Percentiles rank a stretch among this genome's conserved stretches.
These are phyloP conservation scores for Protosalanx chinensis DNA, from an alignment of 2,797 vertebrate species.

Conservation along the genomic window DNA sequence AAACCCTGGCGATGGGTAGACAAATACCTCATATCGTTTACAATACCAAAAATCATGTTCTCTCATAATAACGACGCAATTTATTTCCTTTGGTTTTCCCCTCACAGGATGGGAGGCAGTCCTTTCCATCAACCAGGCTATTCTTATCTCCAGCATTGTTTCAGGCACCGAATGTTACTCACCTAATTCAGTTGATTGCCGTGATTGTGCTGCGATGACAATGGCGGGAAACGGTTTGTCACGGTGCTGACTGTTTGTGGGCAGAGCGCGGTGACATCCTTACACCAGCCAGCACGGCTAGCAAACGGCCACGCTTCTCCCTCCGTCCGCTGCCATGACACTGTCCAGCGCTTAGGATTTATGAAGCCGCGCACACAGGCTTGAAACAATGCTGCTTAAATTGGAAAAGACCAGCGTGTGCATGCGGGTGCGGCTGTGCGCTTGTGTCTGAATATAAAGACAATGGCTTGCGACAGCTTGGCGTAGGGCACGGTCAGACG, in stretches of 20 bases:
- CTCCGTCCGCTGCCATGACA: no score
- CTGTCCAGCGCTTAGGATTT: no score
- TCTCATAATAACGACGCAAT: no score
- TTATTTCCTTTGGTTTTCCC: conserved; percentile 43
- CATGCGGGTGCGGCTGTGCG: no score
- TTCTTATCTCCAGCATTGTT: conserved; percentile 72
- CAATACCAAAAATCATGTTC: no score
- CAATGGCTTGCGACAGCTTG: conserved; percentile 31
- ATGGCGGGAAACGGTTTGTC: conserved; percentile 77
- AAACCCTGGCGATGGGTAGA: conserved; percentile 36
- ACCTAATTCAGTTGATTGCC: conserved; percentile 65
- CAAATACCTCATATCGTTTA: conserved; percentile 10
- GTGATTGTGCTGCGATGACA: conserved; percentile 67
- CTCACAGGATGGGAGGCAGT: conserved; percentile 66
- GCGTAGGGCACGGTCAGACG: neutral
- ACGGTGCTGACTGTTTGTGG: conserved; percentile 50
- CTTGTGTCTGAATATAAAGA: no score
- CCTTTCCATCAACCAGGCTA: conserved; percentile 69
- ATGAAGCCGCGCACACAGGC: no score
- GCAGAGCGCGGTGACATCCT: conserved; percentile 43
- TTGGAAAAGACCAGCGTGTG: no score
- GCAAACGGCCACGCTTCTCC: neutral
- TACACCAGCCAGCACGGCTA: conserved; percentile 34
- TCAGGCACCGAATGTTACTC: conserved; percentile 64
- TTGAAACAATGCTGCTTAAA: no score